Conservation (phyloP, 2,888 invertebrate species). For the Meghimatium bilineatum region DNA sequence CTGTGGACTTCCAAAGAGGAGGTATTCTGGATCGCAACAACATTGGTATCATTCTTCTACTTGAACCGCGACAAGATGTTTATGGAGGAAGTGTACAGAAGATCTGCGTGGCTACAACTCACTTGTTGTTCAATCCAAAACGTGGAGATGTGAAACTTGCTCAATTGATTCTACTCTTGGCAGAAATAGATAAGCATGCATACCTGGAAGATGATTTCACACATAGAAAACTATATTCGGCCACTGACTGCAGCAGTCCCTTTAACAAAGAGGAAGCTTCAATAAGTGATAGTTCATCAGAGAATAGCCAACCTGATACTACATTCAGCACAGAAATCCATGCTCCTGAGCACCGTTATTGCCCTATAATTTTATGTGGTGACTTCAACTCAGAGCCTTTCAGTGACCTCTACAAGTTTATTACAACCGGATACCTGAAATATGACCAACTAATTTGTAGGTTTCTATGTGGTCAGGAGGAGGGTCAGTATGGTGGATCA, state of each 20-base stretch:
- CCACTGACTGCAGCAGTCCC: neutral
- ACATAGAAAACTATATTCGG: neutral
- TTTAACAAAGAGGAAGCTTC: neutral
- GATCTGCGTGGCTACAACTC: slow-evolving; percentile 92
- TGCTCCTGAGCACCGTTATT: slow-evolving; percentile 78
- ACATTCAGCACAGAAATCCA: neutral
- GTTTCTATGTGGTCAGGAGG: slow-evolving; percentile 76
- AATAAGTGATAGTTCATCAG: neutral
- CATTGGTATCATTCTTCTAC: slow-evolving; percentile 88
- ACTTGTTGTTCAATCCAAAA: slow-evolving; percentile 93
- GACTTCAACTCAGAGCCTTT: slow-evolving; percentile 92
- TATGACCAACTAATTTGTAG: slow-evolving; percentile 71
- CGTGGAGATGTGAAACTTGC: slow-evolving; percentile 92
- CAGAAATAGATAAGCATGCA: slow-evolving; percentile 88
- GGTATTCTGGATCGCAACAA: slow-evolving; percentile 90
- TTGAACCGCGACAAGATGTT: slow-evolving; percentile 76
- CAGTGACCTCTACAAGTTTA: slow-evolving; percentile 84
- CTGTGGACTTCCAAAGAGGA: slow-evolving; percentile 84
- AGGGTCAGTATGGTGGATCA: slow-evolving; percentile 57
- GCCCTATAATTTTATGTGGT: slow-evolving; percentile 91
- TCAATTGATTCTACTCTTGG: slow-evolving; percentile 89
- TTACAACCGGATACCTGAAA: slow-evolving; percentile 82
- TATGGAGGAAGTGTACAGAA: slow-evolving; percentile 39
- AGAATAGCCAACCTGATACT: neutral
- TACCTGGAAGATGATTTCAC: neutral